Base-by-base conservation (phyloP, 2,113 vertebrate species). In the Semicossyphus pulcher region DNA sequence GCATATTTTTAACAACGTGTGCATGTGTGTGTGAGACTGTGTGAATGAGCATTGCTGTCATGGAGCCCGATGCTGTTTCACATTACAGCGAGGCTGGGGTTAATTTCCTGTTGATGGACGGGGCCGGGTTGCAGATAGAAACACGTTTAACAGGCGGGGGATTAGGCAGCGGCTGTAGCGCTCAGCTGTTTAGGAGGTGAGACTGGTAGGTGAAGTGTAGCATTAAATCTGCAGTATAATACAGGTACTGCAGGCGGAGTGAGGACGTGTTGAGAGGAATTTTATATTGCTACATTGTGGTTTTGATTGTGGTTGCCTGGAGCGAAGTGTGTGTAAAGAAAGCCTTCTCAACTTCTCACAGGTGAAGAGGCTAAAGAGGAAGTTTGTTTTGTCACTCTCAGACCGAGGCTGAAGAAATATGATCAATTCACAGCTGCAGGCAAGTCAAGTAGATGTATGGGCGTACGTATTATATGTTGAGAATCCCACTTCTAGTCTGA, bases 151-250 rank as follows among this genome's bases (percentile, higher is more conserved):
- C 42, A 14, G 31, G 21, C n/a, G n/a, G 41, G 18, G 52, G 88
- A 84, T 88, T 84, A 86, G 62, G 31, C 61, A 42, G 25, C 47
- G 4, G 10, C 25, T 76, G 57, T 25, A 59, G 78, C 52, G 0
- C 78, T 88, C 89, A 86, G 82, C 81, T 89, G 86, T 94, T 95
- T 91, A 95, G 95, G 94, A 94, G 93, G 85, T 85, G 81, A 84
- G 73, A 86, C 74, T 53, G 59, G 75, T 72, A 49, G 78, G 54
- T 80, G 78, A 90, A 87, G 78, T 86, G 80, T 78, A 66, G 71
- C 80, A 60, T 87, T 87, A 84, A 88, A 86, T 90, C 75, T 29
- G 47, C 62, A 67, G 56, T 72, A 70, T 84, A 66, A 71, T 47
- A 58, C 34, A 79, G 59, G 62, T 62, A 57, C 29, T 21, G 21